phyloP scores from a whole-genome alignment of 2,888 invertebrate species.

The Cyrtodaria siliqua region DNA sequence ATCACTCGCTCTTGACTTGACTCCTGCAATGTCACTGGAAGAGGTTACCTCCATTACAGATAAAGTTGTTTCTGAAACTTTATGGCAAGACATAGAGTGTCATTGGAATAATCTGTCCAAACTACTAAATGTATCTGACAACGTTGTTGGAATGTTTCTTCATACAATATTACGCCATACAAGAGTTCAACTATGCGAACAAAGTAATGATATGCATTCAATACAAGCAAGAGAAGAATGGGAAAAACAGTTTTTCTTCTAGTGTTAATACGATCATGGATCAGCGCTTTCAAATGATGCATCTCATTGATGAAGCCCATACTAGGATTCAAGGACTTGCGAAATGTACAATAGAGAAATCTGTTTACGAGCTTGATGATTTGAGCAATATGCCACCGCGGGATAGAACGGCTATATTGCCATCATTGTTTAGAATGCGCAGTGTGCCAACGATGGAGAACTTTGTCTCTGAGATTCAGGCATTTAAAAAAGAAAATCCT shows the following conservation, averaged over 20 bases:
- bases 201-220: not conserved
- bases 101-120: constrained; percentile 19
- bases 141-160: constrained; percentile 12
- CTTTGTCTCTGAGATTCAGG: constrained; percentile 32
- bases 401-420: not conserved
- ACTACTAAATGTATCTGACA: not conserved
- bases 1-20: constrained; percentile 24
- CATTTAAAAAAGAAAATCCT: constrained; percentile 9
- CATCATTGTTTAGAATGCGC: constrained; percentile 35
- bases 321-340: not conserved
- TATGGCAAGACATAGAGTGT: not conserved
- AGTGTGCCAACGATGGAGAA: constrained; percentile 14
- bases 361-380: constrained; percentile 16
- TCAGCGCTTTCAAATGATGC: constrained; percentile 18
- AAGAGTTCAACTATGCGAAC: constrained; percentile 8
- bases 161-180: constrained; percentile 12
- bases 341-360: constrained; percentile 2
- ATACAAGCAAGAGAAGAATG: constrained; percentile 1
- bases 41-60: not conserved
- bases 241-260: constrained; percentile 18
- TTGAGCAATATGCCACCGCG: not conserved
- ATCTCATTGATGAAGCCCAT: not conserved
- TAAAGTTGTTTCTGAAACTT: not conserved
- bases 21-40: not conserved
- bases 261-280: constrained; percentile 8